Base-by-base conservation (phyloP, 2,888 invertebrate genomes). In the Sinohyriopsis cumingii region DNA sequence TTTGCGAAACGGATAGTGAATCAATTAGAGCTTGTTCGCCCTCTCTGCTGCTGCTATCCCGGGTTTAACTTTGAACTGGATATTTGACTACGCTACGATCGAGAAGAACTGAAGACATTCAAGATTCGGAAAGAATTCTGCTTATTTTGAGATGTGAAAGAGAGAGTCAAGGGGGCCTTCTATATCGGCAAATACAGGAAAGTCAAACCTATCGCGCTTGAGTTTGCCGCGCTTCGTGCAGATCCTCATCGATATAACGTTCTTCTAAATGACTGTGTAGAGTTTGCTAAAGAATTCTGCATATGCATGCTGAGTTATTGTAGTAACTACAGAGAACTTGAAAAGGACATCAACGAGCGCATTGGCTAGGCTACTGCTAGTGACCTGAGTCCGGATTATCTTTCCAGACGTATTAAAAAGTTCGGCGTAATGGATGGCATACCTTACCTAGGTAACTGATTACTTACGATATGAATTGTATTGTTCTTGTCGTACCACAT, bases 251-350 rank as follows among this genome's bases (percentile, higher is more conserved):
- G 68, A 25, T 78, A 76, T 65, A 63, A 65, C 45, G 73, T 73
- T 18, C 28, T 78, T 12, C 67, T 78, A 20, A 63, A 78, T n/a
- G 75, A 78, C 63, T 78, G 78, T 63, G 78, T 76, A 12, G 78
- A 72, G 22, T 78, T 78, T 60, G 68, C 73, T 3, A 78, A 76
- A 60, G 69, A 65, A 33, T 73, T 73, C 24, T 76, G 75, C 59
- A 55, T 73, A 3, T 63, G 68, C 28, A 24, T 72, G 65, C 56
- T 78, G 22, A 67, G 63, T n/a, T 72, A 76, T 63, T 71, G 70
- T 53, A 45, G 55, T 12, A 78, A 78, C 63, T 60, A 63, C 25
- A 55, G 62, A n/a, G 25, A 56, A 18, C 55, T 78, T 9, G 73
- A 73, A 55, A 63, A 63, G n/a, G 53, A 45, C 15, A 9, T 33